Conservation (phyloP, 1,140 invertebrate genomes). For the Eubasilissa regina region DNA sequence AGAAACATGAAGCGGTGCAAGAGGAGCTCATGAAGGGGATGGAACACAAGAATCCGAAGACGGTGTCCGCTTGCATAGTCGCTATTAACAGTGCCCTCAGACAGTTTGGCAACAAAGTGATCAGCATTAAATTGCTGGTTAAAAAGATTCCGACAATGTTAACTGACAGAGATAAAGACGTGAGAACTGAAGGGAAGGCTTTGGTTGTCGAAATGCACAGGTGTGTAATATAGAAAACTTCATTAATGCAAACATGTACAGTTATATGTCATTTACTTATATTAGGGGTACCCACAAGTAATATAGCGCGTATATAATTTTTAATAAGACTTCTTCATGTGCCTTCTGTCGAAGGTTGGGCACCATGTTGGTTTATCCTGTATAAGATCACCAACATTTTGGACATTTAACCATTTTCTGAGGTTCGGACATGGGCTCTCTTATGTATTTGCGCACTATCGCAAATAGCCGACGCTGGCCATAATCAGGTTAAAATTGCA, state of each 20-base stretch:
- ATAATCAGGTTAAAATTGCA: too few relatives aligned
- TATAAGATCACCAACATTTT: too few relatives aligned
- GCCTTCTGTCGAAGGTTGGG: too few relatives aligned
- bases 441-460: too few relatives aligned
- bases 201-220: conserved; percentile 93
- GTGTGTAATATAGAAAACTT: conserved; percentile 63
- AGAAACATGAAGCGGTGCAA: conserved; percentile 92
- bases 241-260: background rate
- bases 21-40: conserved; percentile 95
- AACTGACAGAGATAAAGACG: conserved; percentile 93
- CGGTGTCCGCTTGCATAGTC: conserved; percentile 88
- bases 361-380: too few relatives aligned
- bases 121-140: conserved; percentile 90
- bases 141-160: conserved; percentile 89
- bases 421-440: too few relatives aligned
- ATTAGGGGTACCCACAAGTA: too few relatives aligned
- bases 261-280: too few relatives aligned
- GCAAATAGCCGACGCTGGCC: too few relatives aligned
- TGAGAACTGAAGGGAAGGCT: conserved; percentile 92
- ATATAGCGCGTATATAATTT: too few relatives aligned
- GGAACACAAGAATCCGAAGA: conserved; percentile 97
- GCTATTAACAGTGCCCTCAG: conserved; percentile 83
- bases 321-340: too few relatives aligned
- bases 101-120: conserved; percentile 94
- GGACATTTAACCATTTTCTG: too few relatives aligned